Base-by-base conservation (phyloP, 2,113 vertebrate species). In the Gulo gulo region DNA sequence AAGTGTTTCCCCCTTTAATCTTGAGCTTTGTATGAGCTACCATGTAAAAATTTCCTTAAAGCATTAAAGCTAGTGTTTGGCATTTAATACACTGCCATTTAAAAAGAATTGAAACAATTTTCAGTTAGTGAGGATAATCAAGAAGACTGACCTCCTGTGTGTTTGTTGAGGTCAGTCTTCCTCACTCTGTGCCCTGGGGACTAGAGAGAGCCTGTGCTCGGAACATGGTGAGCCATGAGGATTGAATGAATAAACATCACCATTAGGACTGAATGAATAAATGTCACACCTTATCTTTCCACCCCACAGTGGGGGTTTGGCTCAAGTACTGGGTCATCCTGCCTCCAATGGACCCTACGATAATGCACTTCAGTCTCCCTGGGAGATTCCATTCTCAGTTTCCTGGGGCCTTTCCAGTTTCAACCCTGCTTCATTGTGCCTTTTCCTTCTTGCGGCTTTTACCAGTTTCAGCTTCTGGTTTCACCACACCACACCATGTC, bases 71-170 rank as follows among this genome's bases (percentile, higher is more conserved):
- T 71, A 83, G 52, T 20, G 8, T 80, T 26, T 67, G 13, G 3
- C 13, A 57, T 90, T 59, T 95, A 63, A 81, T 69, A 42, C 18
- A 73, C 47, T 76, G 9, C 5, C 21, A 79, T 84, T 57, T 50
- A 36, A 74, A 88, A 94, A 93, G 31, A 84, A 91, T n/a, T 52
- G 39, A 94, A 95, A 76, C 47, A 65, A 63, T 21, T 59, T 91
- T 91, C 6, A 7, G 14, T 73, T 92, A 88, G 8, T 31, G 39
- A 69, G 69, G 47, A 29, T 47, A 26, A 1, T 10, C 3, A 26
- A 47, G 47, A 86, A 29, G 31, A n/a, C 36, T 20, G 24, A 15
- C 67, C 7, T 87, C 86, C 24, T 10, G 4, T 31, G 9, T 24
- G 78, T 80, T 86, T 88, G 4, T 47, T 45, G 4, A 26, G 79